A percentile compares a stretch with the other conserved stretches of the same genome.
Conservation (phyloP, 53 echinoderm and acorn worm genomes). For the Stichopus horrens region DNA sequence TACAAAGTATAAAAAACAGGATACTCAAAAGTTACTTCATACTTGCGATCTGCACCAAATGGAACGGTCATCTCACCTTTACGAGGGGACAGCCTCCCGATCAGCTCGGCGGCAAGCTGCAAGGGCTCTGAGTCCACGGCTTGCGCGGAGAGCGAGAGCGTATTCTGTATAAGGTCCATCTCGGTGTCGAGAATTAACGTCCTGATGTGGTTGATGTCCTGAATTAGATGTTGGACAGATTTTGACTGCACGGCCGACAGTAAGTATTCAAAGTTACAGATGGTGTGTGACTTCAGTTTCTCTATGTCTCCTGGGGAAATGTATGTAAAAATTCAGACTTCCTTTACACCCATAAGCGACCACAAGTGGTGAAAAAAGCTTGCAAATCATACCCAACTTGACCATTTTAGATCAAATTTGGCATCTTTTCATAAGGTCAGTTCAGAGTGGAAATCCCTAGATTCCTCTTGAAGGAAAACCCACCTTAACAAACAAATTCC, state of each 20-base stretch:
- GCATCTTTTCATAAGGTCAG: too few relatives aligned
- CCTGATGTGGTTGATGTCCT: slow-evolving; percentile 77
- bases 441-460: too few relatives aligned
- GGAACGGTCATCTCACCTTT: slow-evolving; percentile 59
- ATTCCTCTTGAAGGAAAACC: too few relatives aligned
- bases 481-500: too few relatives aligned
- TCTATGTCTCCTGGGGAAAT: slow-evolving; percentile 68
- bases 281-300: slow-evolving; percentile 68
- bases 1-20: too few relatives aligned
- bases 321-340: too few relatives aligned
- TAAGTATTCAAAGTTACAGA: slow-evolving; percentile 98
- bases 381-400: too few relatives aligned
- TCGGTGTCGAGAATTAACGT: slow-evolving; percentile 86
- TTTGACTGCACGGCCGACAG: slow-evolving; percentile 93
- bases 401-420: too few relatives aligned
- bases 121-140: slow-evolving; percentile 88
- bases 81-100: slow-evolving; percentile 82
- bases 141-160: slow-evolving; percentile 69
- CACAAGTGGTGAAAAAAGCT: too few relatives aligned
- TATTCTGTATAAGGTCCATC: slow-evolving; percentile 87
- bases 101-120: slow-evolving; percentile 95
- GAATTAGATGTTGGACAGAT: slow-evolving; percentile 86
- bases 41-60: not conserved
- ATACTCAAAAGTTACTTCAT: not conserved
- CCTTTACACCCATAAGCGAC: too few relatives aligned